Evolutionary conservation across 2,888 invertebrate genomes (phyloP), one percentile per base, ranked within the genome.

Genomic region (Ectemnius continuus): DNA sequence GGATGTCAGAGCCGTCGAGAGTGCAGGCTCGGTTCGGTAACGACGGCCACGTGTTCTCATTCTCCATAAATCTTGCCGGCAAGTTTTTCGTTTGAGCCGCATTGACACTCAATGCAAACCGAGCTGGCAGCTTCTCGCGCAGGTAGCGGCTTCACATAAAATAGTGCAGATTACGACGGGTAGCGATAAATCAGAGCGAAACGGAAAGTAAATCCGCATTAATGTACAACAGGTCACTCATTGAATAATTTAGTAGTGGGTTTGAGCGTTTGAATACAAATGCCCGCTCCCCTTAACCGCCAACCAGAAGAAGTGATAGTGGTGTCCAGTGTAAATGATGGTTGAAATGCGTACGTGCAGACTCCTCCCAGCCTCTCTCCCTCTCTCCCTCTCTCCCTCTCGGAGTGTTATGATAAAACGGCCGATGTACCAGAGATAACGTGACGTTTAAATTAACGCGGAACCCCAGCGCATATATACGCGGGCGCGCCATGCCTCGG

Each of bases 361-460:
- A 14, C 57, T 18, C 46, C 16, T 66, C 52, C 16, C 52, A 14
- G 52, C 6, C 18, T 18, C 20, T 16, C 36, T 36, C 36, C n/a
- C n/a, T 36, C 36, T 36, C 36, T 36, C 73, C 59, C 61, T 66
- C 58, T 61, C 47, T 48, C 56, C 47, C 52, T 61, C 48, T 68
- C 63, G 48, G 16, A 36, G 46, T 74, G 73, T 80, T 76, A 79
- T 73, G 79, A 84, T 79, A 80, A 83, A 76, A 77, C 76, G 79
- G 69, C 67, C 74, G 68, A 78, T 64, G 62, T 69, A 62, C 58
- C 67, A 68, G 78, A 81, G 78, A 80, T 83, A 79, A 79, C 69
- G 67, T 76, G 82, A 80, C 76, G 75, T 83, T 83, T 81, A 77
- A 84, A 84, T 86, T 81, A 82, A 83, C 75, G 72, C 72, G 73